phyloP scores from a whole-genome alignment of 2,888 invertebrate genomes.

The Cetonia aurata region DNA sequence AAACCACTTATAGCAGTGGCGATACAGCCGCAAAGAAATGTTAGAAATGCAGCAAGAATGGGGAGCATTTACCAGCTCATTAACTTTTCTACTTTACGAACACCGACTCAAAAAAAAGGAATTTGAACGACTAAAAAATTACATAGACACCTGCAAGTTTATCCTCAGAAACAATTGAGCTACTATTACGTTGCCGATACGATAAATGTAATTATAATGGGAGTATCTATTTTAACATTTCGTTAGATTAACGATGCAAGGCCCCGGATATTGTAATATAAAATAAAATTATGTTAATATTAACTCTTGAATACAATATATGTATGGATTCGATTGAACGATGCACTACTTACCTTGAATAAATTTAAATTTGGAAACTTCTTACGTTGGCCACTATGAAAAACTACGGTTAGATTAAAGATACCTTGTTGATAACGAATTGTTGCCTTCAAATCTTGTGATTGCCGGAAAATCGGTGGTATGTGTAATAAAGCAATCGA shows the following conservation, averaged over 20 bases:
- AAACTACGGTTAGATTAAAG: too few species aligned
- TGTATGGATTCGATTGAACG: too few species aligned
- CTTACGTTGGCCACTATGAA: too few species aligned
- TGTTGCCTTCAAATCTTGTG: too few species aligned
- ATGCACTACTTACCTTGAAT: too few species aligned
- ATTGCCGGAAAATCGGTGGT: too few species aligned
- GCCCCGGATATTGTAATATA: too few species aligned
- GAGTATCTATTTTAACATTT: slow-evolving; percentile 14
- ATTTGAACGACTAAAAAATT: neutral
- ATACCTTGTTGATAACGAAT: too few species aligned
- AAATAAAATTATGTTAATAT: too few species aligned
- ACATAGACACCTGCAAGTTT: slow-evolving; percentile 8
- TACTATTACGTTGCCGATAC: slow-evolving; percentile 4
- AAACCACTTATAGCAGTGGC: neutral
- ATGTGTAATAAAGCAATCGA: too few species aligned
- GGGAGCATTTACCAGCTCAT: slow-evolving; percentile 5
- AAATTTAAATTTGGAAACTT: too few species aligned
- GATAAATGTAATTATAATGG: neutral
- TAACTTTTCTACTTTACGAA: neutral
- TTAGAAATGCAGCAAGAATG: slow-evolving; percentile 9
- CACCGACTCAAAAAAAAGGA: slow-evolving; percentile 1
- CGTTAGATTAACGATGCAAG: slow-evolving; percentile 9
- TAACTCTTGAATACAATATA: too few species aligned
- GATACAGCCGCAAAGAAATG: neutral
- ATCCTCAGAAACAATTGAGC: slow-evolving; percentile 9